Conservation (phyloP, 2,888 invertebrate species). For the Fissipunctia ypsillon region DNA sequence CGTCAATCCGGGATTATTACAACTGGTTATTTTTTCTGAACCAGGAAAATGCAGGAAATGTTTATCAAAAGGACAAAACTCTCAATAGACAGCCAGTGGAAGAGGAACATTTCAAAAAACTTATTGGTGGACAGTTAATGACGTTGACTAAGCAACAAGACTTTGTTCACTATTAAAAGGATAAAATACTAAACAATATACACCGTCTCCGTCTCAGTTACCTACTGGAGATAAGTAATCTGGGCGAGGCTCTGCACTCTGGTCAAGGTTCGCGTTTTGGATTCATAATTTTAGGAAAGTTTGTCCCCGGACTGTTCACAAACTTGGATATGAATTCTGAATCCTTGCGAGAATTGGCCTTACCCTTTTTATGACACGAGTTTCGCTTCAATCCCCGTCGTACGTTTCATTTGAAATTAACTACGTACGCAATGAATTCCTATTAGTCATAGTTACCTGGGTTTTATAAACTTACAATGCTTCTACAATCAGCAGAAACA, state of each 20-base stretch:
- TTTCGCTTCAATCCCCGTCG: neutral
- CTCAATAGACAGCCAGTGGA: neutral
- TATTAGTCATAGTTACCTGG: slow-evolving; percentile 26
- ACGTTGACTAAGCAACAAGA: neutral
- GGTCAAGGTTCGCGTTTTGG: neutral
- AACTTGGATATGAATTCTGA: neutral
- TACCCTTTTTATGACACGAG: neutral
- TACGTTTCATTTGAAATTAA: slow-evolving; percentile 3
- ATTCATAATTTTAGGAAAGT: neutral
- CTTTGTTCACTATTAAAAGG: neutral
- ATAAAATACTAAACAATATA: neutral
- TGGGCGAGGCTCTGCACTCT: neutral
- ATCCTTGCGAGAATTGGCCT: neutral
- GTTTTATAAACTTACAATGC: slow-evolving; percentile 3
- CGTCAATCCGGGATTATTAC: neutral
- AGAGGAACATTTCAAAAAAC: neutral
- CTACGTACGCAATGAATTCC: slow-evolving; percentile 7
- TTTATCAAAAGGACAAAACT: neutral
- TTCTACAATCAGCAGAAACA: neutral
- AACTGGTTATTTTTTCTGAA: neutral
- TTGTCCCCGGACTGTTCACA: neutral
- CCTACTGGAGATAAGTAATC: neutral
- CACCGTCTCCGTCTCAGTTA: neutral
- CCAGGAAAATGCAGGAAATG: neutral
- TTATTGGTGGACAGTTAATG: neutral